Evolutionary conservation across 2,888 invertebrate genomes (phyloP).

Genomic region (Agrotis puta): DNA sequence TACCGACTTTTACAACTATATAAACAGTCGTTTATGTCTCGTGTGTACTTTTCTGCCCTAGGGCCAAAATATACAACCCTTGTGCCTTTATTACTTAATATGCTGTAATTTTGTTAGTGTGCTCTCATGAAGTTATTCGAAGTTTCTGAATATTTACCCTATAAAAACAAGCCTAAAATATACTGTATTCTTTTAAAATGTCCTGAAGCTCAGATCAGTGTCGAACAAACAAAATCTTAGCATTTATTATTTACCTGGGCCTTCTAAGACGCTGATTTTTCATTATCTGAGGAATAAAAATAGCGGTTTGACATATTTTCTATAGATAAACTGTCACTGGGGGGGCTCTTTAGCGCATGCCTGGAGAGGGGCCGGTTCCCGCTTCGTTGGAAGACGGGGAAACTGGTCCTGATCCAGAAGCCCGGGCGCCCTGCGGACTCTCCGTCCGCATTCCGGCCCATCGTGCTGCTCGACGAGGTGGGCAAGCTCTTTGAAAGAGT

Average conservation of each 20-base stretch:
- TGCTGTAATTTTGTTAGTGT: background rate
- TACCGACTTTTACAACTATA: background rate
- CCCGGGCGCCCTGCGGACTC: too few relatives aligned
- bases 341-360: too few relatives aligned
- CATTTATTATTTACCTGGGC: background rate
- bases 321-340: too few relatives aligned
- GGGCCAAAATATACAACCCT: slow-evolving; percentile 3
- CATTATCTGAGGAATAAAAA: too few relatives aligned
- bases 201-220: background rate
- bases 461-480: too few relatives aligned
- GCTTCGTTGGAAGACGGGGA: too few relatives aligned
- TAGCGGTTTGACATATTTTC: too few relatives aligned
- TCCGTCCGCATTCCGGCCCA: too few relatives aligned
- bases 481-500: too few relatives aligned
- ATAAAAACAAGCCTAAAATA: background rate
- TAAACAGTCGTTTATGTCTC: background rate
- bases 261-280: too few relatives aligned
- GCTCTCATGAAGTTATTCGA: background rate
- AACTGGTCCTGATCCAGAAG: too few relatives aligned
- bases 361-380: too few relatives aligned
- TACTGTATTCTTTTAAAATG: background rate
- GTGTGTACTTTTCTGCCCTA: slow-evolving; percentile 7
- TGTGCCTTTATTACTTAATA: background rate
- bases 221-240: background rate
- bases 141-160: background rate